phyloP scores from a whole-genome alignment of 2,113 vertebrate genomes.

The Calypte anna region DNA sequence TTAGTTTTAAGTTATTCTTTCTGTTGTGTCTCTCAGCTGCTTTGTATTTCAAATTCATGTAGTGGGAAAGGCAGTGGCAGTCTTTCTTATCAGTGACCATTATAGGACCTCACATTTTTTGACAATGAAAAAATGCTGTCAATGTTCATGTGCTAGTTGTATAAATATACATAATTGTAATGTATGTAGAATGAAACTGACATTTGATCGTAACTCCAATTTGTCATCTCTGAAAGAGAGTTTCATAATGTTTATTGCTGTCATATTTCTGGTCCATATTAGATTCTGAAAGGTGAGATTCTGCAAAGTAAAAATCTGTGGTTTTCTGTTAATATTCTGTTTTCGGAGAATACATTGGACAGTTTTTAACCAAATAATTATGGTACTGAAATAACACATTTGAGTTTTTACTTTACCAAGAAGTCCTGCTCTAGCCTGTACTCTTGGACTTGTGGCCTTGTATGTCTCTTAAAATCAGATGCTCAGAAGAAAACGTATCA shows the following conservation, averaged over 20 bases:
- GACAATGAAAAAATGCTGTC: neutral
- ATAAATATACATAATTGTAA: neutral
- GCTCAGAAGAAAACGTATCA: neutral
- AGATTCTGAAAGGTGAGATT: neutral
- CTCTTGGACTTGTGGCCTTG: neutral
- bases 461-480: neutral
- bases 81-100: neutral
- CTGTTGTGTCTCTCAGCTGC: neutral
- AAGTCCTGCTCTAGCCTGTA: neutral
- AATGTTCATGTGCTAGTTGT: neutral
- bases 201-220: neutral
- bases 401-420: neutral
- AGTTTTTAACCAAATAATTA: neutral
- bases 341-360: neutral
- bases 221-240: neutral
- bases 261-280: neutral
- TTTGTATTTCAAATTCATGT: neutral
- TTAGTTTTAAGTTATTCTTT: neutral
- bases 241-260: neutral
- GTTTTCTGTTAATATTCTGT: neutral
- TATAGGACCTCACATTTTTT: neutral
- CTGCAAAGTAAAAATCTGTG: neutral
- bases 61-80: neutral
- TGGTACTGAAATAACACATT: neutral
- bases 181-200: neutral